Evolutionary conservation across 2,888 invertebrate species (phyloP), one percentile per base, ranked within the genome.

Genomic region (Neuroscelio doddi): DNA sequence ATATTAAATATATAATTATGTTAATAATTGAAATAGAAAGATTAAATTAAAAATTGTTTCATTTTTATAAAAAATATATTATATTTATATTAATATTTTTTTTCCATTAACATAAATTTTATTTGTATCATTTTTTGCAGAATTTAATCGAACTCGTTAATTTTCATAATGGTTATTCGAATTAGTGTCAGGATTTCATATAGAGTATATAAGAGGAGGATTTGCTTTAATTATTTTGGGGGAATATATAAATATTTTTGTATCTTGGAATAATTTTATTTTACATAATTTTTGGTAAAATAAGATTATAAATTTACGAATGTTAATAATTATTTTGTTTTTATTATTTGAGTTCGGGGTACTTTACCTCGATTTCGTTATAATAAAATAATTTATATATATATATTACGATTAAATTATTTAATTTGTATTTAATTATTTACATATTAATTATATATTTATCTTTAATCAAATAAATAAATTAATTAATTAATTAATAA

Each of bases 151-250:
- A 0, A 90, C 90, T 74, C 91, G 91, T 34, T 92, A 91, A 90
- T 92, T 93, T 89, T 89, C 91, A 47, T 92, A 93, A 52, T 91
- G 92, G 0, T 92, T 93, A 73, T 92, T 91, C 62, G 92, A 93
- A 71, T 87, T 93, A 85, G 91, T 93, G 71, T 92, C 91, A 1
- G 92, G 92, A 0, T 93, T 92, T 91, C 92, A 93, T 89, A 86
- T 91, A 70, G 92, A 93, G 68, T 92, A 91, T 87, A 88, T 90
- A 86, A 88, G 89, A 75, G 89, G 90, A 0, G 87, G 89, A 7
- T 91, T 92, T 90, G 89, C 89, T 51, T 87, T 91, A 85, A 89
- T 91, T 89, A 91, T 91, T 89, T 87, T 91, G 80, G 88, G 89
- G 1, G 73, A 76, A 57, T 75, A 75, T 71, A 49, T 58, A 27